phyloP scores from a whole-genome alignment of 2,888 invertebrate species.

The Alsophila aescularia region DNA sequence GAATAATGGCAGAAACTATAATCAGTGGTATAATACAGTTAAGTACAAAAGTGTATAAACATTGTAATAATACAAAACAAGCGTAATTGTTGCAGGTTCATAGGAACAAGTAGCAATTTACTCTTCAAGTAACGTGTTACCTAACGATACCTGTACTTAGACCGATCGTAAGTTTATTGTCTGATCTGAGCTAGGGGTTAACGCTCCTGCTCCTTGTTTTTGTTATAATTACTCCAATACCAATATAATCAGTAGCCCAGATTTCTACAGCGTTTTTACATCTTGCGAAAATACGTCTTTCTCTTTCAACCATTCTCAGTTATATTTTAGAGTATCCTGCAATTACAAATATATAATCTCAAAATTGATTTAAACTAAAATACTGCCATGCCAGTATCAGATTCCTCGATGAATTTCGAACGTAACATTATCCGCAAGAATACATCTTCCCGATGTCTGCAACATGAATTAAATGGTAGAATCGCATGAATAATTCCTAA shows the following conservation, averaged over 20 bases:
- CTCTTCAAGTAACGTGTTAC: slow-evolving; percentile 44
- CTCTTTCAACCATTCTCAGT: no score
- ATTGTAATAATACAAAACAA: slow-evolving; percentile 2
- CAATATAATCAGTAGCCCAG: no score
- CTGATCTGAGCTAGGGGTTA: slow-evolving; percentile 15
- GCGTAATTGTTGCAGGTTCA: slow-evolving; percentile 14
- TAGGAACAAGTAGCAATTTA: slow-evolving; percentile 30
- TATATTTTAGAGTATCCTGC: no score
- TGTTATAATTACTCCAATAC: neutral
- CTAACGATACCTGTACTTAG: slow-evolving; percentile 45
- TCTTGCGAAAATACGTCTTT: no score
- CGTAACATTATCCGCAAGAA: slow-evolving; percentile 8
- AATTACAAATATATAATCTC: no score
- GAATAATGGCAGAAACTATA: slow-evolving; percentile 20
- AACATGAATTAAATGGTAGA: slow-evolving; percentile 18
- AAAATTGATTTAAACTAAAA: no score
- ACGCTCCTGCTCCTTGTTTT: slow-evolving; percentile 6
- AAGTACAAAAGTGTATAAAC: neutral
- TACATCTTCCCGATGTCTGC: slow-evolving; percentile 5
- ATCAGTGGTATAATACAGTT: neutral
- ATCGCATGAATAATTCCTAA: slow-evolving; percentile 20
- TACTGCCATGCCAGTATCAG: neutral
- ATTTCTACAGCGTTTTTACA: no score
- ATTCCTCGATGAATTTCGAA: slow-evolving; percentile 2
- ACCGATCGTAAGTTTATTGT: slow-evolving; percentile 15